Base-by-base conservation (phyloP, 1,140 invertebrate species). In the Helicorthomorpha holstii region DNA sequence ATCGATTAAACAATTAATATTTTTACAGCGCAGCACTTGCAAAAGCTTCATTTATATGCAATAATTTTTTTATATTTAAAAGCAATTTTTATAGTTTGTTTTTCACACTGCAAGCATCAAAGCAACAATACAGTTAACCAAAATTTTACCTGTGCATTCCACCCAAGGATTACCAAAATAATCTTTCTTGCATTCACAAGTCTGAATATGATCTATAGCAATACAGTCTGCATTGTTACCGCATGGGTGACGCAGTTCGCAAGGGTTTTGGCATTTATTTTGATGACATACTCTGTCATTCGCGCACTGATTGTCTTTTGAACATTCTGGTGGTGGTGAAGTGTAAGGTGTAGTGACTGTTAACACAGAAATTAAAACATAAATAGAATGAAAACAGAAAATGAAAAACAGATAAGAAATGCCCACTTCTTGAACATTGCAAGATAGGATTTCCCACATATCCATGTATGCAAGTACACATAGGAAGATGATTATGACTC, bases 131-230 rank as follows among this genome's bases (percentile, higher is more conserved):
- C 50, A 34, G 29, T 16, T 61, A 66, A 80, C 80, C 75, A 66
- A 75, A 74, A 58, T 79, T n/a, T n/a, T n/a, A n/a, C n/a, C n/a
- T n/a, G n/a, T 79, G 60, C 87, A 92, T 65, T 85, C 83, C 4
- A 80, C 67, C 49, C 73, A 69, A 0, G 87, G 81, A 69, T 90
- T 78, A 48, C 87, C 88, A 69, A 89, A 85, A 64, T 80, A 93
- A 62, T 87, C 85, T 7, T 85, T 84, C 56, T 89, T 68, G 54
- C 67, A 69, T 46, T 58, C 60, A 48, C 66, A 69, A n/a, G 61
- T 51, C 14, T 54, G 48, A 7, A 38, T 27, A n/a, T 55, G 58
- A 19, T 22, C 47, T 12, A 54, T 48, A 1, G 58, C 45, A 16
- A 55, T 51, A 53, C 66, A 67, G n/a, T 59, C 57, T 19, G 63